Conservation (phyloP, 2,888 invertebrate species). For the Polia nebulosa region DNA sequence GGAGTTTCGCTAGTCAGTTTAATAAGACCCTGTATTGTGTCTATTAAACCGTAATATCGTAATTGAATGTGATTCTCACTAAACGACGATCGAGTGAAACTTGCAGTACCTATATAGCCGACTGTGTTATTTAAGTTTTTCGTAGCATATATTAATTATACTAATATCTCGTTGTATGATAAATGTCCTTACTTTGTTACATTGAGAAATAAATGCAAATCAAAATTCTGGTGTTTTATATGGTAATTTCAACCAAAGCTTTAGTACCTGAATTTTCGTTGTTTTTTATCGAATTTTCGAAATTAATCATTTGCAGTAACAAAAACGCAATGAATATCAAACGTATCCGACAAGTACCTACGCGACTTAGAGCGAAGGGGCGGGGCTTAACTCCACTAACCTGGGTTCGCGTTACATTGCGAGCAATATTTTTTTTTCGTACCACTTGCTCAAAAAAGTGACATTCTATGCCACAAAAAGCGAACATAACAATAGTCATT, state of each 20-base stretch:
- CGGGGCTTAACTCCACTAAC: too few species aligned
- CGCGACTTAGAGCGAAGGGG: too few species aligned
- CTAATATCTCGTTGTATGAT: constrained; percentile 72
- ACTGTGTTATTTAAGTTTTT: constrained; percentile 63
- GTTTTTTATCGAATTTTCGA: too few species aligned
- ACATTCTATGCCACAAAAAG: too few species aligned
- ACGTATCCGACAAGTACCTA: too few species aligned
- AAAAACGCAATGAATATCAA: too few species aligned
- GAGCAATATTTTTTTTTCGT: too few species aligned
- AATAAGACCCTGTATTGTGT: neutral
- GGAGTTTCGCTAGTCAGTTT: neutral
- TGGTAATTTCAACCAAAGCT: neutral
- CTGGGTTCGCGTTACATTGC: too few species aligned
- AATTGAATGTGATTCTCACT: constrained; percentile 15
- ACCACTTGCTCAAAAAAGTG: too few species aligned
- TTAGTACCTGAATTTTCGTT: too few species aligned
- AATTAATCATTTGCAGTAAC: too few species aligned
- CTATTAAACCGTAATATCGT: neutral
- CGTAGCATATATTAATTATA: constrained; percentile 61
- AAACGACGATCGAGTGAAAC: constrained; percentile 13
- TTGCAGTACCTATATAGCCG: constrained; percentile 25
- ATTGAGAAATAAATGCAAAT: constrained; percentile 76
- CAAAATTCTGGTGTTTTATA: constrained; percentile 42
- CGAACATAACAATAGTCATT: too few species aligned
- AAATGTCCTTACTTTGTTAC: constrained; percentile 62